Evolutionary conservation across 2,797 vertebrate genomes (phyloP).

Genomic region (Rhincodon typus): DNA sequence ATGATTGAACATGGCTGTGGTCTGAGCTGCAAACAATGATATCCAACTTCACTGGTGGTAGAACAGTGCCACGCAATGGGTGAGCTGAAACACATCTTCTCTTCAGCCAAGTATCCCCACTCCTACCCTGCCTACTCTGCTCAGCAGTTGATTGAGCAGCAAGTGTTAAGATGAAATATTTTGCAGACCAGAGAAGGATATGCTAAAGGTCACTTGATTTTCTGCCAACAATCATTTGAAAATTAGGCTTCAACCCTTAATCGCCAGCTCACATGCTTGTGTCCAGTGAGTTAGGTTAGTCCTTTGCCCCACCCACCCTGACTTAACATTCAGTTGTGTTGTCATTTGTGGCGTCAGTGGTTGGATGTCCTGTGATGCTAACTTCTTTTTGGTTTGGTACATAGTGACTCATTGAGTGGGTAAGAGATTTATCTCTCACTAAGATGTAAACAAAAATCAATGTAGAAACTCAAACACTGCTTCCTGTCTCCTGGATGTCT

Average conservation of each 20-base stretch:
- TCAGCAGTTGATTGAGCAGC: no score
- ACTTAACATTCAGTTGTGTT: not conserved
- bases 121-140: not conserved
- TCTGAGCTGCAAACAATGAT: no score
- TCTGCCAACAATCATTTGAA: not conserved
- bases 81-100: not conserved
- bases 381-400: not conserved
- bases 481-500: not conserved
- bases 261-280: no score
- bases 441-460: not conserved
- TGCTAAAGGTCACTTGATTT: not conserved
- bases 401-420: not conserved
- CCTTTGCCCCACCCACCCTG: not conserved
- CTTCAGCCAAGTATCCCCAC: not conserved
- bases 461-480: not conserved
- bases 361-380: conserved; percentile 8
- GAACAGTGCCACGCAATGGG: no score
- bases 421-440: not conserved
- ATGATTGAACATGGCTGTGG: not conserved
- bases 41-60: not conserved
- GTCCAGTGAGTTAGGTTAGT: not conserved
- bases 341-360: conserved; percentile 4
- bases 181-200: not conserved
- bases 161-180: not conserved
- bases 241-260: not conserved